Evolutionary conservation across 2,113 vertebrate species (phyloP).

Genomic region (Isurus oxyrinchus): DNA sequence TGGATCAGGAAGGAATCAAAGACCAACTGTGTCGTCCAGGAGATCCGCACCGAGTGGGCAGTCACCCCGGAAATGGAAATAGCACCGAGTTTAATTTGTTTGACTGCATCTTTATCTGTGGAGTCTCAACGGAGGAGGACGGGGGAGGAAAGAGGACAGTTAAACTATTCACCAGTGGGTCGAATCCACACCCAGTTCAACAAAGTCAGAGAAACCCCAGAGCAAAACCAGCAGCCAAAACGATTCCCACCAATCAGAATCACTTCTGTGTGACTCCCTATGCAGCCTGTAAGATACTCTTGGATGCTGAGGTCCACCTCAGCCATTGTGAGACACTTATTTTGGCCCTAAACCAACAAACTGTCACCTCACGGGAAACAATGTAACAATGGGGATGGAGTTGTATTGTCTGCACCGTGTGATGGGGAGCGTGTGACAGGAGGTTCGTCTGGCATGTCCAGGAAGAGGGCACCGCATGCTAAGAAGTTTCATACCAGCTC

Average conservation of each 20-base stretch:
- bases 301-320: background rate
- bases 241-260: too few relatives aligned
- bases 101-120: background rate
- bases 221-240: background rate
- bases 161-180: background rate
- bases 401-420: too few relatives aligned
- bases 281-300: too few relatives aligned
- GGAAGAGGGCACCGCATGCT: too few relatives aligned
- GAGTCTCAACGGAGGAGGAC: background rate
- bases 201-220: background rate
- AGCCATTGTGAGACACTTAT: background rate
- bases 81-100: constrained; percentile 37
- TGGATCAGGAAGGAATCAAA: constrained; percentile 51
- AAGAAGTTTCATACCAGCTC: too few relatives aligned
- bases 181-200: background rate
- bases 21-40: constrained; percentile 40
- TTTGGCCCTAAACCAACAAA: too few relatives aligned
- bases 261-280: too few relatives aligned
- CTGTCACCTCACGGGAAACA: too few relatives aligned
- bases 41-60: constrained; percentile 41
- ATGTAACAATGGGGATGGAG: too few relatives aligned
- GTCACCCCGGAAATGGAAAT: constrained; percentile 38
- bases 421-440: too few relatives aligned
- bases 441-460: too few relatives aligned
- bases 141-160: background rate